Evolutionary conservation across 2,113 vertebrate species (phyloP), one percentile per base, ranked within the genome.

Genomic region (Brachionichthys hirsutus): DNA sequence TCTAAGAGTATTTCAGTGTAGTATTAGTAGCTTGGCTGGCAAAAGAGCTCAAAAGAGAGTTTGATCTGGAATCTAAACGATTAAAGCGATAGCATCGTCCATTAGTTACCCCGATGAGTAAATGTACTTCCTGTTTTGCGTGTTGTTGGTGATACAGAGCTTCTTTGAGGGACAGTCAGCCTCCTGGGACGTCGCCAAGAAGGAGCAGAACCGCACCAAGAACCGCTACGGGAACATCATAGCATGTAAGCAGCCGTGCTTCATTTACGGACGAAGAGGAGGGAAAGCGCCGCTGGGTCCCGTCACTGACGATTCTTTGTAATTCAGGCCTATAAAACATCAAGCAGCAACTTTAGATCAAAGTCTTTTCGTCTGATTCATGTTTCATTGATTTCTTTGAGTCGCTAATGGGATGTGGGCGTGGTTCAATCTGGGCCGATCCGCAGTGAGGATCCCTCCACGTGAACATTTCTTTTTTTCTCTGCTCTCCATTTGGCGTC

Each of bases 141-240:
- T 87, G 88, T 75, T 83, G 88, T 89, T 90, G 90, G 76, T 89
- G 88, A 89, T 88, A 64, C 89, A 99, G 97, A 98, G 97, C 87
- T 99, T 99, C 91, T 99, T 99, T 85, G 97, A 99, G 91, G 97
- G 97, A 70, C 97, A 99, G 84, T 98, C 97, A 75, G 97, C 97
- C 83, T 96, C 97, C 78, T 99, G 97, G 97, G 97, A 99, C 81
- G 94, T 98, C 77, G 97, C 97, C 86, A 99, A 99, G 89, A 98
- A 98, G 89, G 97, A 99, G 82, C 95, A 97, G 91, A 99, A 99
- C 78, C 94, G 97, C 85, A 95, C 97, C 85, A 99, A 99, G 92
- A 99, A 99, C 84, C 94, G 97, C 87, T 99, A 99, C 62, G 97
- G 97, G 77, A 99, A 99, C 89, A 99, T 99, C 80, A 99, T 99